Conservation (phyloP, 2,888 invertebrate genomes). For the Acronicta aceris region DNA sequence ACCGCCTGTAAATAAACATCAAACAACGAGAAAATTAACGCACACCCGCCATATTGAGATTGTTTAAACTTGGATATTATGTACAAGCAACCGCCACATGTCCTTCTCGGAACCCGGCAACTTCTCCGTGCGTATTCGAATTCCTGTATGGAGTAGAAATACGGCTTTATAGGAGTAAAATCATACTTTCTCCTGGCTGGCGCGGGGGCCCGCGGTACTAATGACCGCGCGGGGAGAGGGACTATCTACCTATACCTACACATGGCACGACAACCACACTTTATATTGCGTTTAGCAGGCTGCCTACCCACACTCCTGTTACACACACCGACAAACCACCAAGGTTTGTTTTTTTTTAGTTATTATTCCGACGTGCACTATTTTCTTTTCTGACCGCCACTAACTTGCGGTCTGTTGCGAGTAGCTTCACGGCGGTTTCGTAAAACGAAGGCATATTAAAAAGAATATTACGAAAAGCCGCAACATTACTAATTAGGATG, state of each 20-base stretch:
- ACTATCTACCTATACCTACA: slow-evolving; percentile 79
- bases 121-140: slow-evolving; percentile 86
- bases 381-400: slow-evolving; percentile 80
- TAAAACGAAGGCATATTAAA: slow-evolving; percentile 56
- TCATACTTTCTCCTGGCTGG: slow-evolving; percentile 88
- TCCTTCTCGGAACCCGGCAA: slow-evolving; percentile 85
- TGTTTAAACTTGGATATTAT: slow-evolving; percentile 86
- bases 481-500: slow-evolving; percentile 53
- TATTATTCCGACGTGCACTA: slow-evolving; percentile 85
- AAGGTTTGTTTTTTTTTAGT: slow-evolving; percentile 83
- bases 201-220: slow-evolving; percentile 82
- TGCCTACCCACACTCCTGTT: slow-evolving; percentile 83
- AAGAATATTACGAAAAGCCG: slow-evolving; percentile 50
- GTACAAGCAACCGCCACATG: slow-evolving; percentile 84
- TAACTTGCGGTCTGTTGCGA: slow-evolving; percentile 63
- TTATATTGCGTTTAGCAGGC: slow-evolving; percentile 88
- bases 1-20: slow-evolving; percentile 54
- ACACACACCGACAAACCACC: slow-evolving; percentile 73
- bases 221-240: slow-evolving; percentile 89
- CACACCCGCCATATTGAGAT: slow-evolving; percentile 79
- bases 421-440: slow-evolving; percentile 55
- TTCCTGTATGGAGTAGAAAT: slow-evolving; percentile 89
- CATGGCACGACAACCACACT: slow-evolving; percentile 86
- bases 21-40: slow-evolving; percentile 74
- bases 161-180: slow-evolving; percentile 89